Evolutionary conservation across 2,113 vertebrate species (phyloP).

Genomic region (Oncorhynchus nerka): DNA sequence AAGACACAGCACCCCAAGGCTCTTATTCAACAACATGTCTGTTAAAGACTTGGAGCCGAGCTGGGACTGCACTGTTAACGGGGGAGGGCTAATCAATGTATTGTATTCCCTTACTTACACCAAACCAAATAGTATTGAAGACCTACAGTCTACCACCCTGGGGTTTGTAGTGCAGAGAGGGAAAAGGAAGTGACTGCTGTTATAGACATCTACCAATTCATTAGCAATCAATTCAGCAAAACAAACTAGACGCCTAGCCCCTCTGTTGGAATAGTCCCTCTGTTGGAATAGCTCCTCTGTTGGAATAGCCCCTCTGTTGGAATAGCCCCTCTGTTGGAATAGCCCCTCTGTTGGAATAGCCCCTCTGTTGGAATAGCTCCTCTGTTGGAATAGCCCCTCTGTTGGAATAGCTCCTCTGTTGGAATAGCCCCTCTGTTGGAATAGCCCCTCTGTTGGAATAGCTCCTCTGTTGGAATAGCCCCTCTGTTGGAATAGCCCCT

Average conservation of each 20-base stretch:
- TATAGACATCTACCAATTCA: constrained; percentile 52
- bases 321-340: constrained; percentile 23
- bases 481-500: too few species aligned
- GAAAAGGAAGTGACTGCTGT: constrained; percentile 27
- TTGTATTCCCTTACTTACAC: constrained; percentile 52
- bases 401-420: too few species aligned
- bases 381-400: too few species aligned
- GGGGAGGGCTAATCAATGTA: constrained; percentile 44
- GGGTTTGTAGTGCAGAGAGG: constrained; percentile 21
- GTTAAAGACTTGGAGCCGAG: not conserved
- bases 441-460: too few species aligned
- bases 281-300: constrained; percentile 5
- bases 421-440: too few species aligned
- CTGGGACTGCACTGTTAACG: constrained; percentile 17
- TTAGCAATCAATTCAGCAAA: constrained; percentile 57
- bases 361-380: constrained; percentile 20
- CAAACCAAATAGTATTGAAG: constrained; percentile 57
- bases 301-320: constrained; percentile 41
- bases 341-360: constrained; percentile 52
- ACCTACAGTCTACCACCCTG: constrained; percentile 51
- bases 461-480: too few species aligned
- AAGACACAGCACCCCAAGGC: constrained; percentile 24
- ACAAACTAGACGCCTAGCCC: constrained; percentile 56
- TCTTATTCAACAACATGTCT: constrained; percentile 6
- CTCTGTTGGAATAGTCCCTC: not conserved